Base-by-base conservation (phyloP, 2,888 invertebrate genomes). In the Ormyrus nitidulus region DNA sequence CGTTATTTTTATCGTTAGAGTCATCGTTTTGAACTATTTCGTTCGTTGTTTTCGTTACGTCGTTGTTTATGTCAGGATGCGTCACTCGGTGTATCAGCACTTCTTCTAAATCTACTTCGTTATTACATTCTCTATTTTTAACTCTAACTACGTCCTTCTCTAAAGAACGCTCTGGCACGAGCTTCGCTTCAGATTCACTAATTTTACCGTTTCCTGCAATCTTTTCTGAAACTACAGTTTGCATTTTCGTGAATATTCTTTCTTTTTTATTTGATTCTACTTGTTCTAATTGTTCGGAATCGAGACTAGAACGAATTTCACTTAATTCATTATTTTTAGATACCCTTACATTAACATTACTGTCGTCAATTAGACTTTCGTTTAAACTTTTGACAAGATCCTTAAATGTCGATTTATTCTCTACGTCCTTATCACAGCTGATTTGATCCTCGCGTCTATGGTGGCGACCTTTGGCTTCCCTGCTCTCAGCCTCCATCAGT, bases 331-430 rank as follows among this genome's bases (percentile, higher is more conserved):
- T 64, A 13, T 49, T 64, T 48, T 64, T n/a, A 2, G 64, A 64
- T 69, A 62, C 64, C 34, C 4, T 44, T n/a, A 54, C 46, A 44
- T n/a, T 46, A 5, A 61, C n/a, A 9, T 54, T 53, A n/a, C 53
- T 58, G 5, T 77, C 77, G 19, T 80, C 77, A 62, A 75, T 62
- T n/a, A 77, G 66, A 46, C 77, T 80, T 44, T 77, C 74, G 8
- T 74, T 81, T 6, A 81, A 70, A 61, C 70, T 81, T 59, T 81
- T 64, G n/a, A 81, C 78, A 19, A 75, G 75, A 62, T 62, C 71
- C 66, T 74, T 78, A 53, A 81, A 77, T 6, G 58, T 79, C n/a
- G 68, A 79, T 46, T 72, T 71, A 53, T 75, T 81, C 5, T 78
- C 68, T 34, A 59, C 6, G 59, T 58, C 34, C 6, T 71, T 13